These are phyloP conservation scores for Scrobipalpa atriplicella DNA, from an alignment of 2,888 invertebrate genomes.

Conservation along the genomic window DNA sequence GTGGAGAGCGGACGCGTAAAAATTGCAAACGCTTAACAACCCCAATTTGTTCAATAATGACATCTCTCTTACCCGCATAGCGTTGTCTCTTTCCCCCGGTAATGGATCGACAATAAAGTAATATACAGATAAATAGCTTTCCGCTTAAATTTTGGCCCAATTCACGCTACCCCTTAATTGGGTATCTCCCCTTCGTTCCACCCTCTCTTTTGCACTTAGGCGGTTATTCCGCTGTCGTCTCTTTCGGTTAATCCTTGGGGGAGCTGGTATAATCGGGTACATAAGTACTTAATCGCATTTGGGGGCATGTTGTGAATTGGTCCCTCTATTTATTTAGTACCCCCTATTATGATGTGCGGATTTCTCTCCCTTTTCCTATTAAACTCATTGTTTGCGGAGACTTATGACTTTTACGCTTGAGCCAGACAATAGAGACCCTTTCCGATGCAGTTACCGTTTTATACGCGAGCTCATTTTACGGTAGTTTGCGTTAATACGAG, in stretches of 20 bases:
- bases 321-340: conserved; percentile 76
- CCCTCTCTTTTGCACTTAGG: conserved; percentile 50
- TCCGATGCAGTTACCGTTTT: conserved; percentile 39
- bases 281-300: conserved; percentile 82
- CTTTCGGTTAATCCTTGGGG: conserved; percentile 64
- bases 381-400: conserved; percentile 73
- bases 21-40: conserved; percentile 59
- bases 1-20: conserved; percentile 45
- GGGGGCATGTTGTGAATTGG: conserved; percentile 65
- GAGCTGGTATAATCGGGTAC: conserved; percentile 72
- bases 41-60: conserved; percentile 57
- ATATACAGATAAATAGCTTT: conserved; percentile 79
- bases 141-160: conserved; percentile 80
- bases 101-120: conserved; percentile 82
- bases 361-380: conserved; percentile 64
- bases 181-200: conserved; percentile 64
- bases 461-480: conserved; percentile 31
- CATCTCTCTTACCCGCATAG: conserved; percentile 42
- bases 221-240: conserved; percentile 39
- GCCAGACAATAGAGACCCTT: conserved; percentile 53
- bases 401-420: conserved; percentile 64
- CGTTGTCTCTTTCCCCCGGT: conserved; percentile 61
- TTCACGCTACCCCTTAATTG: conserved; percentile 78
- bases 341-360: conserved; percentile 52
- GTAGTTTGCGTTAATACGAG: conserved; percentile 28